Conservation (phyloP, 2,113 vertebrate species). For the Hypocryptadius cinnamomeus region DNA sequence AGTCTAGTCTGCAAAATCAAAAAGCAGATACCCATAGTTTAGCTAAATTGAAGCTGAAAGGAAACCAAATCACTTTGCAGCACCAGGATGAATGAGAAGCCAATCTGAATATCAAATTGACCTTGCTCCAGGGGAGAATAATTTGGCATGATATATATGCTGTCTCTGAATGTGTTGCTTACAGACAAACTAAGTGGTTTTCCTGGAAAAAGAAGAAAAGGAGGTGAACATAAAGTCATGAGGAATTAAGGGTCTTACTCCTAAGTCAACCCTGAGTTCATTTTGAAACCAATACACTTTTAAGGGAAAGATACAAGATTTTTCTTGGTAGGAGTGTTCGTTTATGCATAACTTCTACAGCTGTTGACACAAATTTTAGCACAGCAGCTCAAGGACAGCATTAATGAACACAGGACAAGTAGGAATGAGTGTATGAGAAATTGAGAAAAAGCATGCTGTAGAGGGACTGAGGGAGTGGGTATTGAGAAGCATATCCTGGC, state of each 20-base stretch:
- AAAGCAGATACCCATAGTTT: neutral
- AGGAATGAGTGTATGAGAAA: neutral
- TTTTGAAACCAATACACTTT: neutral
- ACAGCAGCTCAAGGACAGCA: neutral
- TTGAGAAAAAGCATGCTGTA: neutral
- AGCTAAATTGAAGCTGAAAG: slow-evolving; percentile 42
- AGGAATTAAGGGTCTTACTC: neutral
- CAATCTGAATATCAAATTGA: slow-evolving; percentile 43
- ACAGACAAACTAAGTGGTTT: neutral
- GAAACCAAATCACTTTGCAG: slow-evolving; percentile 25
- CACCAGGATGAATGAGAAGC: slow-evolving; percentile 25
- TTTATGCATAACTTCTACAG: slow-evolving; percentile 13
- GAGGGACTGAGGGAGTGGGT: neutral
- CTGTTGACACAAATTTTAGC: neutral
- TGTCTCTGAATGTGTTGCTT: neutral
- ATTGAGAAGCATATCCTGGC: neutral
- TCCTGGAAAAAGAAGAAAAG: neutral
- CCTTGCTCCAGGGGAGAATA: slow-evolving; percentile 16
- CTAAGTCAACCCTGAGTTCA: neutral
- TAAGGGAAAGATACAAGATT: neutral
- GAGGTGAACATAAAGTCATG: neutral
- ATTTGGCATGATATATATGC: slow-evolving; percentile 7
- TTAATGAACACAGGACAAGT: neutral
- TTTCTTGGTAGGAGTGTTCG: neutral
- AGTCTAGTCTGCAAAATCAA: slow-evolving; percentile 34